These are phyloP conservation scores for Panorpa germanica DNA, from an alignment of 2,888 invertebrate species.

Conservation along the genomic window DNA sequence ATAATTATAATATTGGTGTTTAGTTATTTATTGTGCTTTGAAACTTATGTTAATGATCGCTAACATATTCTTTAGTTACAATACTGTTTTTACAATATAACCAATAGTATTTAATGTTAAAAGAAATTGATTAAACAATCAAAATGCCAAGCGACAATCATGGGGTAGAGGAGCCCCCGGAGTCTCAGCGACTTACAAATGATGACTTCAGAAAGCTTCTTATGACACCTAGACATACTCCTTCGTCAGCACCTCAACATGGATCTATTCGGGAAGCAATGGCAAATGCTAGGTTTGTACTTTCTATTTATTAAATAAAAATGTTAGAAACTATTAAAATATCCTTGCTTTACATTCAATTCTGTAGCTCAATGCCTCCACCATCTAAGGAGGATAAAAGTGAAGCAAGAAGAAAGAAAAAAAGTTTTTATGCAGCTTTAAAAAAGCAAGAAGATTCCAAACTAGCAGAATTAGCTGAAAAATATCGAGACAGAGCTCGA, in stretches of 20 bases:
- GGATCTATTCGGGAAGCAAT: slow-evolving; percentile 51
- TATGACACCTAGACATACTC: slow-evolving; percentile 80
- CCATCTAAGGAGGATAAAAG: slow-evolving; percentile 50
- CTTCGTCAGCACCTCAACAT: slow-evolving; percentile 30
- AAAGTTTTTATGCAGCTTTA: slow-evolving; percentile 82
- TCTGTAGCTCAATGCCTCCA: slow-evolving; percentile 20
- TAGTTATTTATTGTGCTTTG: too few species aligned
- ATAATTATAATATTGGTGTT: too few species aligned
- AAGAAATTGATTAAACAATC: slow-evolving; percentile 5
- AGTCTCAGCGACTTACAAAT: slow-evolving; percentile 75
- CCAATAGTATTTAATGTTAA: too few species aligned
- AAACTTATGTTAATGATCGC: too few species aligned
- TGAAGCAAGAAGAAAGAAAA: slow-evolving; percentile 78
- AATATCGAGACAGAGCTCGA: slow-evolving; percentile 78
- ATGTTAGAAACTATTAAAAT: background rate
- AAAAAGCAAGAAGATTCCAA: slow-evolving; percentile 93
- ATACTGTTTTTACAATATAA: too few species aligned
- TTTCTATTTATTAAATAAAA: background rate
- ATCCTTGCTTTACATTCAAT: slow-evolving; percentile 5
- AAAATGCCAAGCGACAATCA: slow-evolving; percentile 29
- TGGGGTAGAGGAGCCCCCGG: slow-evolving; percentile 37
- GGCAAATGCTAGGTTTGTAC: slow-evolving; percentile 36
- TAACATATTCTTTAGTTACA: too few species aligned
- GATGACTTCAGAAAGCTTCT: slow-evolving; percentile 91
- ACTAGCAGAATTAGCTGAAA: slow-evolving; percentile 82